Evolutionary conservation across 2,888 invertebrate genomes (phyloP), one percentile per base, ranked within the genome.

Genomic region (Unio delphinus): DNA sequence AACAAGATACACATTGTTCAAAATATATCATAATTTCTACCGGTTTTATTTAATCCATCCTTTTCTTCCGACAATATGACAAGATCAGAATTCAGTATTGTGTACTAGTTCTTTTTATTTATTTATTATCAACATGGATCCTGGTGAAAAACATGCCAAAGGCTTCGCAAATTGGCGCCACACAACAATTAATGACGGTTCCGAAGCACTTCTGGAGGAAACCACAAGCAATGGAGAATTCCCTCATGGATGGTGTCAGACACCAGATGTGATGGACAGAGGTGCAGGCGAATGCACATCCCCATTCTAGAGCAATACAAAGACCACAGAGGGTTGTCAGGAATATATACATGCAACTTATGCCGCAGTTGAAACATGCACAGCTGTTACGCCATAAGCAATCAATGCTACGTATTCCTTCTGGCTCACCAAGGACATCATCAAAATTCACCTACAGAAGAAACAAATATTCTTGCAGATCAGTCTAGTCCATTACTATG

Each of bases 211-310:
- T 86, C 79, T 83, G 80, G 34, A 68, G 59, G 30, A 79, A 80
- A 5, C 80, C 80, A 23, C 78, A 73, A 85, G 93, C 92, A 84
- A 94, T 93, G 90, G 93, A 93, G 89, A 93, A 92, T 74, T 89
- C 92, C 67, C 94, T 91, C 67, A 94, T 89, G 71, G 92, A 92
- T 0, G 95, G 94, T 0, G 92, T 93, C 26, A 93, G 90, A 85
- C 94, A 94, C 95, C 95, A 95, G 83, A 95, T 94, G 91, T 94
- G 94, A n/a, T 75, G 54, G 73, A 85, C 83, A 6, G 94, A 93
- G 23, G 94, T 90, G 80, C 93, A 55, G 64, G 83, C 86, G 71
- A 83, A 86, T 67, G 74, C 74, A 61, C 83, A 84, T 28, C 86
- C 86, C 64, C 94, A 91, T 77, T 92, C 90, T 71, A 94, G 90